Conservation (phyloP, 2,113 vertebrate species). For the Gasterosteus nipponicus region DNA sequence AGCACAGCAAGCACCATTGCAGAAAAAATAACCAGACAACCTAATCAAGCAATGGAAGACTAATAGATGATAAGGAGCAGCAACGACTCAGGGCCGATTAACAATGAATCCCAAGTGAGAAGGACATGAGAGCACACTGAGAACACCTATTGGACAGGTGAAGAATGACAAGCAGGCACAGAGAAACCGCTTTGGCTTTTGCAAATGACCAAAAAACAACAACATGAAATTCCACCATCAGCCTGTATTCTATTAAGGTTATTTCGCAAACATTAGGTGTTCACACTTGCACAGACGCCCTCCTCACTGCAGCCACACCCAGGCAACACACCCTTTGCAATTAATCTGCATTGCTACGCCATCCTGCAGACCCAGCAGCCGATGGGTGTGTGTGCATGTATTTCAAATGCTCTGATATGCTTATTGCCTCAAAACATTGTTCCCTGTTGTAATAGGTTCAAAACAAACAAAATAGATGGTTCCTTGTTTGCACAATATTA, state of each 20-base stretch:
- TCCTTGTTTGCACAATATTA: not conserved
- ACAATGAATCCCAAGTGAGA: not conserved
- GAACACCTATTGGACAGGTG: conserved; percentile 31
- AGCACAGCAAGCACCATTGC: not conserved
- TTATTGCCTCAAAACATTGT: conserved; percentile 22
- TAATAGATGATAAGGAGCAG: not conserved
- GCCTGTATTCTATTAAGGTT: too few species aligned
- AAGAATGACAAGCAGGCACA: not conserved
- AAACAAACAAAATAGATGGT: not conserved
- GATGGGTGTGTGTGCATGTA: conserved; percentile 1
- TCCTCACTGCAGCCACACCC: conserved; percentile 5
- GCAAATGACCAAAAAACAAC: too few species aligned
- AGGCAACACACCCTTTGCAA: not conserved
- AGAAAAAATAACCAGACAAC: not conserved
- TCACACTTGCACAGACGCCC: not conserved
- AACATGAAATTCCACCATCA: too few species aligned
- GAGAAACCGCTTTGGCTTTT: too few species aligned
- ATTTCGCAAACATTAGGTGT: conserved; percentile 10
- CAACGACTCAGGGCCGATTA: too few species aligned
- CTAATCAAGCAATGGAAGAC: not conserved
- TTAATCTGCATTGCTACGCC: not conserved
- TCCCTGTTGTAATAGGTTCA: not conserved
- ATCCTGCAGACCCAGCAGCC: not conserved
- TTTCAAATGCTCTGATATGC: not conserved
- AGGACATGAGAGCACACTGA: not conserved